Evolutionary conservation across 2,113 vertebrate species (phyloP).

Genomic region (Coregonus clupeaformis): DNA sequence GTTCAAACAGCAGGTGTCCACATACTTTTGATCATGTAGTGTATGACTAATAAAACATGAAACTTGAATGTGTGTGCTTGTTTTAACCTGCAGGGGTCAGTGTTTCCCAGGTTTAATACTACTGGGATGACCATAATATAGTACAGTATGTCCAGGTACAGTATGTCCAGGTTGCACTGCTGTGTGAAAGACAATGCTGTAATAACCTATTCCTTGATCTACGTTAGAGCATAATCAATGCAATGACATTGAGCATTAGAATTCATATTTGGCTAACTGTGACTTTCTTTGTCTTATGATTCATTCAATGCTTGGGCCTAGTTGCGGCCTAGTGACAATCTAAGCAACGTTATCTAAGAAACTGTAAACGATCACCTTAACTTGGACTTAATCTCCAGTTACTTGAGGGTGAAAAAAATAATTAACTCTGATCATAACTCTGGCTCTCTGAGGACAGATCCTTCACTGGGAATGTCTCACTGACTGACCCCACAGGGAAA

Average conservation of each 20-base stretch:
- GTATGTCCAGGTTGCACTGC: constrained; percentile 23
- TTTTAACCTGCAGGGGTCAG: constrained; percentile 72
- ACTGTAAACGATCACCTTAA: neutral
- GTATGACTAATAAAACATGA: neutral
- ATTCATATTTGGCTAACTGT: neutral
- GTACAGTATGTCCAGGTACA: constrained; percentile 23
- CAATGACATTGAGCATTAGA: neutral
- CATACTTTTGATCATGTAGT: too few relatives aligned
- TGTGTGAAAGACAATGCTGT: neutral
- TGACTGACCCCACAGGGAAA: constrained; percentile 69
- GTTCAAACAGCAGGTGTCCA: too few relatives aligned
- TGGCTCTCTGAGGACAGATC: constrained; percentile 46
- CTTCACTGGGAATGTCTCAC: constrained; percentile 49
- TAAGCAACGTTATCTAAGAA: too few relatives aligned
- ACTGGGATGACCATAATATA: neutral
- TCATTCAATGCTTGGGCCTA: neutral
- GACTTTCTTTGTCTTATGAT: neutral
- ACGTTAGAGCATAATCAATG: neutral
- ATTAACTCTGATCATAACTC: constrained; percentile 65
- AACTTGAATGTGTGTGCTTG: constrained; percentile 8
- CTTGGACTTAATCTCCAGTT: constrained; percentile 2
- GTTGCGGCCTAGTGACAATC: too few relatives aligned
- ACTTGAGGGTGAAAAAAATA: neutral
- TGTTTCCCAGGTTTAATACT: constrained; percentile 53
- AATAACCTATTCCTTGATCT: constrained; percentile 24